These are phyloP conservation scores for Drosophila neutralis DNA, from an alignment of 2,888 invertebrate species.

Conservation along the genomic window DNA sequence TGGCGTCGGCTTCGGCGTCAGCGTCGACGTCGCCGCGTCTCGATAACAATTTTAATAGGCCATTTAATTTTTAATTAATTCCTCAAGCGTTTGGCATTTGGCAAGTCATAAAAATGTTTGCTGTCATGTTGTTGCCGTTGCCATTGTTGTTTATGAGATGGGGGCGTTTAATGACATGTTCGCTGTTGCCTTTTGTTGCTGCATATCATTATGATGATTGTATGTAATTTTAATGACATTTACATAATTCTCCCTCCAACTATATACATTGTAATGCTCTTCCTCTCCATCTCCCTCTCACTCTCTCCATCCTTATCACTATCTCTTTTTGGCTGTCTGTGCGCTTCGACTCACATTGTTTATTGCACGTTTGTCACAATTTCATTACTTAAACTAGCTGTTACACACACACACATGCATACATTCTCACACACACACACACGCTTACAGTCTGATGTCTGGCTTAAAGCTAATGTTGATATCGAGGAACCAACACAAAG, in stretches of 20 bases:
- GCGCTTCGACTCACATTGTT: conserved; percentile 36
- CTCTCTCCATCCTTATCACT: background rate
- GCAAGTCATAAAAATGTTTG: conserved; percentile 73
- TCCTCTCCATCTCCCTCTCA: background rate
- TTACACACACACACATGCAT: conserved; percentile 7
- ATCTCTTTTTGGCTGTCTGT: background rate
- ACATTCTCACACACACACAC: too few relatives aligned
- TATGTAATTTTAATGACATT: conserved; percentile 41
- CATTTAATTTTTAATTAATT: conserved; percentile 80
- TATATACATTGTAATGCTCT: background rate
- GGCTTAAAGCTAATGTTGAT: too few relatives aligned
- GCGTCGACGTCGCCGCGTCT: conserved; percentile 59
- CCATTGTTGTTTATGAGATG: conserved; percentile 4
- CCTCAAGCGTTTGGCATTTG: conserved; percentile 72
- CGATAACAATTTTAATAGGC: conserved; percentile 80
- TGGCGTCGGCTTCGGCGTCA: conserved; percentile 2
- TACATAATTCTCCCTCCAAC: conserved; percentile 18
- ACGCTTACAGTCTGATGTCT: too few relatives aligned
- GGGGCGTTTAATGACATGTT: conserved; percentile 61
- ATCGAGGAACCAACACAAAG: too few relatives aligned
- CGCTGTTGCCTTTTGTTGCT: conserved; percentile 32
- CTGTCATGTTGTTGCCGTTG: conserved; percentile 48
- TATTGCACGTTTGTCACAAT: conserved; percentile 64
- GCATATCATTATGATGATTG: conserved; percentile 73
- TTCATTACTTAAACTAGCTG: conserved; percentile 57